Evolutionary conservation across 2,113 vertebrate species (phyloP).

Genomic region (Calidris pugnax): DNA sequence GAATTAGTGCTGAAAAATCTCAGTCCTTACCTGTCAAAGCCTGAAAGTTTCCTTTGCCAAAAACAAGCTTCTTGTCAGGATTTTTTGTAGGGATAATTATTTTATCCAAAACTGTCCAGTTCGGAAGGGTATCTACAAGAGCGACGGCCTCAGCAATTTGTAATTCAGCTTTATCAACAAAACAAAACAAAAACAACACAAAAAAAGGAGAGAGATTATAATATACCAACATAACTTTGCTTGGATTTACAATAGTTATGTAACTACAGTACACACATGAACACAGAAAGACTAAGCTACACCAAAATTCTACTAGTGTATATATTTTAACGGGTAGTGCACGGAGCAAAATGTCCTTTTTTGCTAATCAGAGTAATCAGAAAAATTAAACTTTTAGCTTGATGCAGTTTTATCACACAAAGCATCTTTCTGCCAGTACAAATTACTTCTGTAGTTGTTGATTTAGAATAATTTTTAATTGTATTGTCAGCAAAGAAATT

Average conservation of each 20-base stretch:
- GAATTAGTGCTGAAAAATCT: neutral
- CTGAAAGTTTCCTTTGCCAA: constrained; percentile 89
- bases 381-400: neutral
- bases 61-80: constrained; percentile 82
- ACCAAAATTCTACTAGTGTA: neutral
- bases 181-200: neutral
- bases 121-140: constrained; percentile 84
- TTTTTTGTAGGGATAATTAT: constrained; percentile 85
- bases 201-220: neutral
- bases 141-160: constrained; percentile 87
- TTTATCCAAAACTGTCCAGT: constrained; percentile 85
- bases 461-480: neutral
- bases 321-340: neutral
- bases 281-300: neutral
- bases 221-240: neutral
- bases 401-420: neutral
- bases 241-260: neutral
- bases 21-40: constrained; percentile 82
- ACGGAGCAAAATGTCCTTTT: neutral
- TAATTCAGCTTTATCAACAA: constrained; percentile 76
- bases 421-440: neutral
- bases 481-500: neutral
- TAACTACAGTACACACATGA: neutral
- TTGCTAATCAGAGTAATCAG: neutral
- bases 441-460: neutral